Evolutionary conservation across 2,797 vertebrate species (phyloP), one percentile per base, ranked within the genome.

Genomic region (Telmatherina bonti): DNA sequence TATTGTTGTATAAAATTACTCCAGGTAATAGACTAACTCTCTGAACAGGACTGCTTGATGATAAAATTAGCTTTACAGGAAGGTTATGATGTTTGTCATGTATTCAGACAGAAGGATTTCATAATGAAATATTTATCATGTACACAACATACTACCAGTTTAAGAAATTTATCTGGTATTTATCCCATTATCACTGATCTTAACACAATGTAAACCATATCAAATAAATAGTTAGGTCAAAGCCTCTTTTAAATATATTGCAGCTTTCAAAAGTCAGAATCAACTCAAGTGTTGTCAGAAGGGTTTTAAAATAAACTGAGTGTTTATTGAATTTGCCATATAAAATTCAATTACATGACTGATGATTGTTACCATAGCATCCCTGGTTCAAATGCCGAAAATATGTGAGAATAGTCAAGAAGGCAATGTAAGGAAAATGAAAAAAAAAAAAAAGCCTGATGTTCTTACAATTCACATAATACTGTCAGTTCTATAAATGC

Each of bases 141-240:
- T 10, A 27, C 26, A 54, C 35, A 8, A 15, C 33, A 49, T 27
- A 33, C 54, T 20, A 41, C 24, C 31, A 33, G 10, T 55, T 30
- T 73, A 18, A 72, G 30, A 60, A 10, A 10, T 52, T n/a, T 51
- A 45, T 76, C 13, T 24, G 18, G 47, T 58, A 38, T 68, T 67
- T 52, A 31, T 11, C 20, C 24, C 16, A 31, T 12, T 13, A 3
- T 64, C 9, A 51, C 7, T 62, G 20, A 65, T 62, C 45, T 61
- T 13, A 65, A 61, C 38, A 47, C 29, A 53, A 1, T 6, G 0
- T 13, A 10, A 1, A 27, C 38, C 43, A 12, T 31, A 58, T 57
- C 11, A 58, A 13, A 53, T 13, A 60, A 3, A 12, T 12, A 26
- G 16, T 55, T 55, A n/a, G 70, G 5, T 57, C 11, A 38, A 45